phyloP scores from a whole-genome alignment of 2,888 invertebrate species.

The Drosophila cognata region DNA sequence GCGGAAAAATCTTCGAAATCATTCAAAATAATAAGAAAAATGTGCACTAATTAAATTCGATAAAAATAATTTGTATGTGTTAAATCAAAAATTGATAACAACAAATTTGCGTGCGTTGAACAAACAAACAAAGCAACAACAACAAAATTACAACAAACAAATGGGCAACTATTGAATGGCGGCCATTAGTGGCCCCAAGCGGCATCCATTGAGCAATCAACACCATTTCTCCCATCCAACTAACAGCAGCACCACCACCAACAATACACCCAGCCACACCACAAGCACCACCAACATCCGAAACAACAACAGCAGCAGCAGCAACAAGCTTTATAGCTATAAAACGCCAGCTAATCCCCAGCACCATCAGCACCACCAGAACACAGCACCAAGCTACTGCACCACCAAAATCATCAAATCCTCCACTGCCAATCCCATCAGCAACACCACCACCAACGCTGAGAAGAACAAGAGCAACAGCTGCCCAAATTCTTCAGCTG shows the following conservation, averaged over 20 bases:
- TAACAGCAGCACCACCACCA: slow-evolving; percentile 34
- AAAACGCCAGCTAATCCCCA: slow-evolving; percentile 47
- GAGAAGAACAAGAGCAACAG: slow-evolving; percentile 32
- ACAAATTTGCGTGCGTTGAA: slow-evolving; percentile 12
- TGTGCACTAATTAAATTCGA: slow-evolving; percentile 42
- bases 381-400: slow-evolving; percentile 35
- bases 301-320: slow-evolving; percentile 23
- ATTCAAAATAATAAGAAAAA: slow-evolving; percentile 37
- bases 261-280: slow-evolving; percentile 20
- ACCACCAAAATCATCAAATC: slow-evolving; percentile 18
- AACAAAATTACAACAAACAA: slow-evolving; percentile 40
- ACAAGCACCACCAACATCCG: slow-evolving; percentile 24
- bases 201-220: slow-evolving; percentile 86
- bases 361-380: slow-evolving; percentile 25
- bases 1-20: slow-evolving; percentile 7
- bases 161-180: slow-evolving; percentile 87
- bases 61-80: slow-evolving; percentile 47
- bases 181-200: slow-evolving; percentile 94
- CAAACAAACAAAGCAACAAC: slow-evolving; percentile 13
- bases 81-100: slow-evolving; percentile 32
- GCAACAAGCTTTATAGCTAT: slow-evolving; percentile 28
- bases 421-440: slow-evolving; percentile 15
- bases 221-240: slow-evolving; percentile 72
- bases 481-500: slow-evolving; percentile 65
- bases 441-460: slow-evolving; percentile 9